Base-by-base conservation (phyloP, 2,888 invertebrate genomes). In the Microchrysa polita region DNA sequence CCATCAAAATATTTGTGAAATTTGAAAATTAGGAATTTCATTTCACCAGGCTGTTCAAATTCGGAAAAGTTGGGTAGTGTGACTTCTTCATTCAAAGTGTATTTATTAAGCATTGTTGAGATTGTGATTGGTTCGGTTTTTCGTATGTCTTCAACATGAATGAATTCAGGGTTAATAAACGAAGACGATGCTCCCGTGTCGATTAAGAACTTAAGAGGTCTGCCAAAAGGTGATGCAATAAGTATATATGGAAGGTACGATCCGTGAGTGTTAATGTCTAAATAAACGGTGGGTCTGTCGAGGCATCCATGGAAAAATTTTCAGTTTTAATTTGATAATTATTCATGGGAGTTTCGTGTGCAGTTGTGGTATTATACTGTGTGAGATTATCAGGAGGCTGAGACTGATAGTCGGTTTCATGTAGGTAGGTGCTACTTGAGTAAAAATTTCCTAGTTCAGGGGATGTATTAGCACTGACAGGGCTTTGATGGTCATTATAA, bases 1-100 rank as follows among this genome's bases (percentile, higher is more conserved):
- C 75, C 76, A 71, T 78, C 77, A 34, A 78, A 77, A 42, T 77
- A 77, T 44, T 75, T 74, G 18, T 78, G 77, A 48, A 78, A 77
- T 73, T 71, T 74, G 52, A 76, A 76, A 10, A 76, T 18, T 48
- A 77, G 60, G n/a, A 77, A 72, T 40, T 40, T 61, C n/a, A 42
- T 14, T n/a, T 40, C 5, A 16, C 61, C 40, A 5, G 16, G 10
- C 10, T 61, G 61, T 5, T 61, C 40, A 5, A 40, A 40, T 40
- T 61, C 40, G 10, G 7, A 2, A 16, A 61, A 34, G 5, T 7
- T 48, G 4, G 48, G 48, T 10, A 48, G 10, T 2, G 4, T 4
- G 2, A 63, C 61, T 63, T 63, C 18, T 52, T 73, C 52, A 20
- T 73, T 22, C 12, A 63, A 12, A 42, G 48, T 63, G 27, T 73